Evolutionary conservation across 2,113 vertebrate genomes (phyloP), one percentile per base, ranked within the genome.

Genomic region (Oryzias celebensis): DNA sequence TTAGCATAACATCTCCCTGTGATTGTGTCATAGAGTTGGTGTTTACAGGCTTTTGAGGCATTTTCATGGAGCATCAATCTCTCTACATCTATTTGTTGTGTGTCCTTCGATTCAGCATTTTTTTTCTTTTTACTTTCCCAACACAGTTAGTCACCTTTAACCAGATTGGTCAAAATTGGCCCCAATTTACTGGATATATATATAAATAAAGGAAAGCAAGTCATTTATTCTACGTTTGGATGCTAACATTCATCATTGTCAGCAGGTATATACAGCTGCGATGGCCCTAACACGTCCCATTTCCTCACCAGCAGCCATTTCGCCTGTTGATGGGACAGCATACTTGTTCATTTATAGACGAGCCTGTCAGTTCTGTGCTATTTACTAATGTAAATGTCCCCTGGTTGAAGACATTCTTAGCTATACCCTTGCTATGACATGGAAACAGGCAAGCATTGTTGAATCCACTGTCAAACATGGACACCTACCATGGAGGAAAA

Each of bases 191-290:
- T 2, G 58, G 41, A 60, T 81, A 83, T 78, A 83, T 77, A 84
- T 77, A 86, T 85, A 90, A 85, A 89, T 83, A 77, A 86, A 71
- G 54, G 1, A 14, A 56, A 58, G 75, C 75, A 90, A 91, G 90
- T 91, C 90, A 88, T 88, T 87, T 88, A 77, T 80, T 77, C 83
- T 67, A 69, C 83, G 88, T 87, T 91, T 90, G 73, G 67, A 77
- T 83, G 78, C 80, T 69, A 84, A 80, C 89, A 93, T 92, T 91
- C 85, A 91, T 93, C 91, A 92, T 82, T 93, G 91, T 92, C 92
- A 92, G 75, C 57, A 61, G 66, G 73, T 65, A 81, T 75, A 84
- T 80, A 88, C 81, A 81, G 80, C 86, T 84, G 81, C 77, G 80
- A 80, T 86, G 90, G 80, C 87, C 83, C 83, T 73, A 88, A 89